Percentiles rank a stretch among this genome's conserved stretches.
Evolutionary conservation across 2,113 vertebrate species (phyloP).

Genomic region (Epinephelus cyanopodus): DNA sequence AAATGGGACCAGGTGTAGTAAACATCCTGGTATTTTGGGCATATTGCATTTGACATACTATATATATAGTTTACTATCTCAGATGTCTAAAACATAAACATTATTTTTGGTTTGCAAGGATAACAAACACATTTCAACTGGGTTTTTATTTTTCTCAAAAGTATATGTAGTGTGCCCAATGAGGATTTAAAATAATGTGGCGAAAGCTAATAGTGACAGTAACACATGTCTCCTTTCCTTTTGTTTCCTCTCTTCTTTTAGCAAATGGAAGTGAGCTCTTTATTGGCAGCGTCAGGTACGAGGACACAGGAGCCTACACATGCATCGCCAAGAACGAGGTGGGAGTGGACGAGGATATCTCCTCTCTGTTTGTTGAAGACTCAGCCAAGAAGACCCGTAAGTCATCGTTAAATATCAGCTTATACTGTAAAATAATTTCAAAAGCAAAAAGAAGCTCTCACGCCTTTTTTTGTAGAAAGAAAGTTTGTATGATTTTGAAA

Average conservation of each 20-base stretch:
- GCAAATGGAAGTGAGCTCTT: slow-evolving; percentile 94
- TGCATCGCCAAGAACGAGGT: slow-evolving; percentile 98
- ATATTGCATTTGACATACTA: no score
- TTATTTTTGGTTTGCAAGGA: no score
- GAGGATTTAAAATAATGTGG: neutral
- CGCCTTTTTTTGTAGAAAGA: no score
- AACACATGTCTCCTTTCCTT: neutral
- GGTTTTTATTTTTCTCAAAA: neutral
- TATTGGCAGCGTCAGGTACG: slow-evolving; percentile 93
- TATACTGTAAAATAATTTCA: neutral
- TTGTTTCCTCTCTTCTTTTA: slow-evolving; percentile 65
- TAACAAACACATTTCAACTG: neutral
- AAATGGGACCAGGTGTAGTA: no score
- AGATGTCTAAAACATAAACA: no score
- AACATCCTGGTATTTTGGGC: no score
- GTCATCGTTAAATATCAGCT: slow-evolving; percentile 50
- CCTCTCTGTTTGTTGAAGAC: slow-evolving; percentile 96
- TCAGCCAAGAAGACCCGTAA: slow-evolving; percentile 96
- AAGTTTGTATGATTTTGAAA: no score
- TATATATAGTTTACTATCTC: neutral
- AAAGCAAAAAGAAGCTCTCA: neutral
- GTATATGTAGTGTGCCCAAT: neutral
- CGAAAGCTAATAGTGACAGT: neutral
- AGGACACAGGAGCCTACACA: slow-evolving; percentile 97
- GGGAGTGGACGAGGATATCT: slow-evolving; percentile 97